Evolutionary conservation across 2,113 vertebrate species (phyloP), one percentile per base, ranked within the genome.

Genomic region (Isichthys henryi): DNA sequence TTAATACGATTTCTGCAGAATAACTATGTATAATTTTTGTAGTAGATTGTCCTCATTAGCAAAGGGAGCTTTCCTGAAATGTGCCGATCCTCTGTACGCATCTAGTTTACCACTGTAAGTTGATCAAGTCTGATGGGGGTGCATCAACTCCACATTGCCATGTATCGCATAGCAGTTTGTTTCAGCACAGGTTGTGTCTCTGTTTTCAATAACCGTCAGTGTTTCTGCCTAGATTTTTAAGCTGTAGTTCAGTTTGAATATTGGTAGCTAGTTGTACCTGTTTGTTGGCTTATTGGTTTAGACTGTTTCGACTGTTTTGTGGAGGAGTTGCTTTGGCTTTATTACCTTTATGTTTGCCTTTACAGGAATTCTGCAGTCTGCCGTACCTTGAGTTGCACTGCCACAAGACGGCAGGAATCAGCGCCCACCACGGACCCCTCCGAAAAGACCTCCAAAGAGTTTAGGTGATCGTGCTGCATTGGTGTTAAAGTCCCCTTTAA

Each of bases 391-490:
- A 93, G 89, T 10, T 90, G 91, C 91, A 89, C 90, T 89, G 70
- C 92, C 13, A 86, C 91, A 89, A 89, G 91, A 86, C 87, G 89
- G 7, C 89, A 95, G 88, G 91, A 95, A 82, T 5, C 89, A 23
- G 83, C 90, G 90, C 9, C 56, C 2, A 48, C 8, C 74, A 2
- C 70, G 45, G 31, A 84, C 8, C 89, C 70, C 5, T 6, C 91
- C 0, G 17, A 2, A 6, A 89, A 89, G 58, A 90, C 19, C 46
- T 87, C 87, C 5, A 91, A 83, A 91, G 89, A 94, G 10, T 96
- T 94, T 91, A 95, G 95, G 95, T 96, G 88, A 56, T 80, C 35
- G 74, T 2, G 35, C 15, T 43, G 74, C 35, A 43, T 43, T 17
- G 35, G 17, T 80, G 15, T 17, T 19, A 17, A 80, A 35, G 35